Evolutionary conservation across 2,797 vertebrate species (phyloP), one percentile per base, ranked within the genome.

Genomic region (Myripristis murdjan): DNA sequence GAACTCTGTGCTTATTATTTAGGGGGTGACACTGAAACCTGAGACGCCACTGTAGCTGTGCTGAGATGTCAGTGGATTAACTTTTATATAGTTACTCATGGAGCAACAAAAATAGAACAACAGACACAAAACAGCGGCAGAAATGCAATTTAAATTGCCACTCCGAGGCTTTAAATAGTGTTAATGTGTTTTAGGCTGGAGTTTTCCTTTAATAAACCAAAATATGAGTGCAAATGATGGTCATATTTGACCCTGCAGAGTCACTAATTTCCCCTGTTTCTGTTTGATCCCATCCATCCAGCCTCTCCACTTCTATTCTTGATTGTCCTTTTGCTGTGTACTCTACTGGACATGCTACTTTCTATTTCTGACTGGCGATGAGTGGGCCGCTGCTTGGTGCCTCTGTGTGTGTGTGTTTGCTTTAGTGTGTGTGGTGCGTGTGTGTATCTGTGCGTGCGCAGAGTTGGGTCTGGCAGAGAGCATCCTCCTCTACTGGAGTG

Each of bases 401-500:
- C 83, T 82, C 37, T 49, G 18, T 4, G 18, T 18, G 18, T 23
- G 67, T 11, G 4, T 70, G 75, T 68, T 65, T 10, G 18, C 70
- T 60, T 76, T 56, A 65, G 61, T 75, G 48, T 10, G 41, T 64
- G 66, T 28, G 52, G 52, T 51, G 28, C 62, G 47, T 48, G 57
- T 54, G 56, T 59, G 48, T 37, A 57, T 64, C 64, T 73, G 56
- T 69, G 31, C 56, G 33, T 37, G 54, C 68, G 77, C 56, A 46
- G 55, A 81, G 77, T 83, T 81, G 66, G 81, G 86, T 84, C 86
- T 84, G 69, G 87, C 82, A 84, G 75, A 90, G 90, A 90, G 90
- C 91, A 82, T 92, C 89, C 89, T 92, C 72, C 84, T 91, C 85
- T 90, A 84, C 88, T 92, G 86, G 88, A 91, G 85, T 85, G 89